phyloP scores from a whole-genome alignment of 1,140 invertebrate species.

The Formica exsecta region DNA sequence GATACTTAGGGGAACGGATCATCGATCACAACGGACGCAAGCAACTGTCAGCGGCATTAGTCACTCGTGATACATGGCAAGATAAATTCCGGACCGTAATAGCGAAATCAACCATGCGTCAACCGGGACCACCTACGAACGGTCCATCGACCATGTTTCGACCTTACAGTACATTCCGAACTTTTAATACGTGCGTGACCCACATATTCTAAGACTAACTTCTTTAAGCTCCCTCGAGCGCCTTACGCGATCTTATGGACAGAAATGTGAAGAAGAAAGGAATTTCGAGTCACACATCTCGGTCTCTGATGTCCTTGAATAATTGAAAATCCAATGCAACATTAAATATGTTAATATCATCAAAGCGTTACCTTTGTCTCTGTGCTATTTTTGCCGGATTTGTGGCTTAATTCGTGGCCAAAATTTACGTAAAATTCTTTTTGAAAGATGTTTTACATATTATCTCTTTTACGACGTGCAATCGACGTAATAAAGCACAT shows the following conservation, averaged over 20 bases:
- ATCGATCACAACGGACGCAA: not conserved
- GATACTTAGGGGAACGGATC: not conserved
- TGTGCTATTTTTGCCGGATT: not conserved
- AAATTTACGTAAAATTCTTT: not conserved
- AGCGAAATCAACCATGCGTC: not conserved
- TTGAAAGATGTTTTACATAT: not conserved
- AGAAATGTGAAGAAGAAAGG: not conserved
- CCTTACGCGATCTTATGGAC: not conserved
- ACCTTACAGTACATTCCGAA: not conserved
- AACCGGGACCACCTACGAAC: not conserved
- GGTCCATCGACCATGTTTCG: not conserved
- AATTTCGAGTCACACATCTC: not conserved
- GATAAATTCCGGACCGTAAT: constrained; percentile 23
- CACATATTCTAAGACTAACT: not conserved
- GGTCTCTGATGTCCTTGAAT: not conserved
- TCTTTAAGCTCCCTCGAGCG: not conserved
- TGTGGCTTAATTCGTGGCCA: not conserved
- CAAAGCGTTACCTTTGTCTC: not conserved
- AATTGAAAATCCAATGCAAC: not conserved
- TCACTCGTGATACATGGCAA: not conserved
- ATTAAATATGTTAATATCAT: not conserved
- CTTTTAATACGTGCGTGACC: not conserved
- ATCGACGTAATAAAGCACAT: not conserved
- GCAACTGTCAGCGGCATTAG: not conserved
- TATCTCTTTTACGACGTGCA: not conserved